Conservation (phyloP, 2,888 invertebrate species). For the Nomada fucata region DNA sequence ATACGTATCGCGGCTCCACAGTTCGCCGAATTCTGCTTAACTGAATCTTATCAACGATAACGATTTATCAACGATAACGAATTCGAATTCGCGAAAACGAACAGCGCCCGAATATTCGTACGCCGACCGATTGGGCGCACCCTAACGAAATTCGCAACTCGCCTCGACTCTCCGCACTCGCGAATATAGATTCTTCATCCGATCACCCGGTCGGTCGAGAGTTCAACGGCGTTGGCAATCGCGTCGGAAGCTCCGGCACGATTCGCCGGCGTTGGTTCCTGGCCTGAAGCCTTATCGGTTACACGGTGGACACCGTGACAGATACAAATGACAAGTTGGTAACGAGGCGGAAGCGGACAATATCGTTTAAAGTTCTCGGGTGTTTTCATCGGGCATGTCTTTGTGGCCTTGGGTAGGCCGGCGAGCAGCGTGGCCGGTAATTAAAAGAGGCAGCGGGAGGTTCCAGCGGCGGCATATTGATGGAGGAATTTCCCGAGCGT, state of each 20-base stretch:
- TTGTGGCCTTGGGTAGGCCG: neutral
- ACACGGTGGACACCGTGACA: neutral
- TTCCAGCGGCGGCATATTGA: constrained; percentile 54
- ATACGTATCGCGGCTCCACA: neutral
- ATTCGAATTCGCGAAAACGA: no score
- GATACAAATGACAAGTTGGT: constrained; percentile 46
- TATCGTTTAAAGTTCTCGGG: constrained; percentile 54
- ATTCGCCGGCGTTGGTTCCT: constrained; percentile 19
- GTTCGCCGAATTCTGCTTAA: neutral
- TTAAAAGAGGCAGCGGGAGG: constrained; percentile 62
- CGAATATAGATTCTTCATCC: constrained; percentile 7
- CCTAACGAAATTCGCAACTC: no score
- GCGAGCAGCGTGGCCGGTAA: constrained; percentile 42
- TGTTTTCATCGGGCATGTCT: constrained; percentile 54
- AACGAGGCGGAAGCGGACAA: constrained; percentile 51
- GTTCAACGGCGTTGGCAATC: neutral
- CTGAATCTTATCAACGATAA: neutral
- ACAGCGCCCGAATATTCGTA: no score
- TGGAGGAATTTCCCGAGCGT: constrained; percentile 63
- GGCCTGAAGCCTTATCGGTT: neutral
- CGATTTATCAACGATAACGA: neutral
- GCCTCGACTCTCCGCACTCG: no score
- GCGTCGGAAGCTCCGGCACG: neutral
- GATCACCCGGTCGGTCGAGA: neutral
- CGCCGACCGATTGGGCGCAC: no score